phyloP scores from a whole-genome alignment of 1,140 invertebrate species.

The Rhagoletis pomonella region DNA sequence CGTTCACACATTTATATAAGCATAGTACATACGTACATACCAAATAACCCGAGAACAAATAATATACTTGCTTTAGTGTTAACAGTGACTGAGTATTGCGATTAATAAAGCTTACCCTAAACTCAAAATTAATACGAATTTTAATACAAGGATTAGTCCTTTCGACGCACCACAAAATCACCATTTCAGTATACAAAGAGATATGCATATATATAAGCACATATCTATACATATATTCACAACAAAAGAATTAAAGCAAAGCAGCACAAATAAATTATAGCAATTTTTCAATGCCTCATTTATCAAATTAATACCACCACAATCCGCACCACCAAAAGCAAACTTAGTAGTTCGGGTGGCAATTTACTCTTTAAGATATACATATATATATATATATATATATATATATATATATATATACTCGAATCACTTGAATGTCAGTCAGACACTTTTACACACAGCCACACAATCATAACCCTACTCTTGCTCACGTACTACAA shows the following conservation, averaged over 20 bases:
- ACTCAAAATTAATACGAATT: too few species aligned
- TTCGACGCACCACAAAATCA: background rate
- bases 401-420: too few species aligned
- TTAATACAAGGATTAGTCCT: too few species aligned
- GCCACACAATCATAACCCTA: background rate
- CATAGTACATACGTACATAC: too few species aligned
- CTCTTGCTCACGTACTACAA: too few species aligned
- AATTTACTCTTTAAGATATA: slow-evolving; percentile 7
- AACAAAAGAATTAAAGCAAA: background rate
- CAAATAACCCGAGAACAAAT: too few species aligned
- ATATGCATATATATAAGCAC: background rate
- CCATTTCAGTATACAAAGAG: background rate
- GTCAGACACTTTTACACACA: background rate
- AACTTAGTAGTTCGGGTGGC: background rate
- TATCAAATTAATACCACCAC: background rate
- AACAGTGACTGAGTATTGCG: too few species aligned
- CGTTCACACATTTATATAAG: too few species aligned
- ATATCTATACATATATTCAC: background rate
- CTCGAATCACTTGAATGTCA: background rate
- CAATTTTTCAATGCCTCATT: slow-evolving; percentile 32
- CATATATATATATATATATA: background rate
- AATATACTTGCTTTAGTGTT: too few species aligned
- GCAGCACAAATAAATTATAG: slow-evolving; percentile 16
- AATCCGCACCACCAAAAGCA: background rate
- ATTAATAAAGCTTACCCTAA: background rate